Conservation (phyloP, 2,113 vertebrate genomes). For the Maccullochella peelii region DNA sequence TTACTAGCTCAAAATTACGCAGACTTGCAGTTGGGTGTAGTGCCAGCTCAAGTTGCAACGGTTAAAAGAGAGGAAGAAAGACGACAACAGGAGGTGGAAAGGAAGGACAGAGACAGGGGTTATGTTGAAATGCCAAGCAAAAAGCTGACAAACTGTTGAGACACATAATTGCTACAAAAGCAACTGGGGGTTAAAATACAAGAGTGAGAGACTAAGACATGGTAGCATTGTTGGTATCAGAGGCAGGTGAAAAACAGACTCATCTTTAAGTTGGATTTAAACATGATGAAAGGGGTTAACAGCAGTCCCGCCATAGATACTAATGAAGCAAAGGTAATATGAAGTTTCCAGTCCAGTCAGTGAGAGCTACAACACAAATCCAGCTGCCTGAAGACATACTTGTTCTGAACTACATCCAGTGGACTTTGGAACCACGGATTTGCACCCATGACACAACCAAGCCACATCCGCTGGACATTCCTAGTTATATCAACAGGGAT, state of each 20-base stretch:
- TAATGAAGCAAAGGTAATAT: neutral
- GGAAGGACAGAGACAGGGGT: conserved; percentile 10
- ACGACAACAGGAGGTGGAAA: conserved; percentile 14
- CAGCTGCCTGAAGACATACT: neutral
- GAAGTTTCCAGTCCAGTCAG: neutral
- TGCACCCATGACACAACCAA: conserved; percentile 20
- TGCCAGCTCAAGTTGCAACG: conserved; percentile 32
- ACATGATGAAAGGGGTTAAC: neutral
- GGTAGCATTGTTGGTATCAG: neutral
- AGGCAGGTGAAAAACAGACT: neutral
- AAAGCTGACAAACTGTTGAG: conserved; percentile 7
- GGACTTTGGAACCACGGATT: neutral
- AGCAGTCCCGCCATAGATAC: neutral
- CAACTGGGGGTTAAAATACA: conserved; percentile 1
- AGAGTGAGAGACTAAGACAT: conserved; percentile 16
- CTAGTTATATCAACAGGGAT: conserved; percentile 26
- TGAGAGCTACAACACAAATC: neutral
- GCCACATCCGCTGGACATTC: conserved; percentile 27
- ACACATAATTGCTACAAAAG: neutral
- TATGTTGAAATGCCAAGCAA: conserved; percentile 35
- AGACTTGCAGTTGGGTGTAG: neutral
- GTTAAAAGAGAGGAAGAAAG: conserved; percentile 27
- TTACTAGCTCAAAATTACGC: neutral
- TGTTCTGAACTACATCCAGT: neutral
- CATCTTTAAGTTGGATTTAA: neutral